Percentiles rank a stretch among this genome's conserved stretches.
Conservation (phyloP, 2,888 invertebrate species). For the Brachylomia viminalis region DNA sequence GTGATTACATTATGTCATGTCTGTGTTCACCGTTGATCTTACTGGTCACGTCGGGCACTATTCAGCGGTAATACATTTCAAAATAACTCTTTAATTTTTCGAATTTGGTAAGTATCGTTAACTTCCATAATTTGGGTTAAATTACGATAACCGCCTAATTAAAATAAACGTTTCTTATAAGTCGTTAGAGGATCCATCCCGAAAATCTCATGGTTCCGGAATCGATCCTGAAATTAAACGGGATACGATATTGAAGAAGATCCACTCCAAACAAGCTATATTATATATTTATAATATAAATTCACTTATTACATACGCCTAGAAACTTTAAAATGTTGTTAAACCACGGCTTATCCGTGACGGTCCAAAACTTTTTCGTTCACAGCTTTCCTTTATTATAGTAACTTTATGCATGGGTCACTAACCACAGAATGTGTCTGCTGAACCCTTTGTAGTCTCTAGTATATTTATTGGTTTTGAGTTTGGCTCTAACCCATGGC, state of each 20-base stretch:
- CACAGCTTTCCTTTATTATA: background rate
- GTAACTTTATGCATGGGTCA: background rate
- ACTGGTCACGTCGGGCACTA: background rate
- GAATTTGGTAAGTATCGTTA: background rate
- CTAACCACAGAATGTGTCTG: conserved; percentile 29
- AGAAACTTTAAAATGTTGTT: conserved; percentile 1
- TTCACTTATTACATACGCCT: too few relatives aligned
- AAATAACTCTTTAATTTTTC: background rate
- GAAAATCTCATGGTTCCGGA: conserved; percentile 7
- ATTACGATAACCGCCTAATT: conserved; percentile 23
- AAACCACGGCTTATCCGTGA: background rate
- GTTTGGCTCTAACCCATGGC: background rate
- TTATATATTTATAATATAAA: background rate
- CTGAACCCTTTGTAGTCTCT: conserved; percentile 15
- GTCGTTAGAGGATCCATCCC: background rate
- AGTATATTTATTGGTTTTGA: conserved; percentile 10
- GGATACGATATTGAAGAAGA: background rate
- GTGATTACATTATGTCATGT: background rate
- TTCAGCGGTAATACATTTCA: background rate
- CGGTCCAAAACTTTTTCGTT: background rate
- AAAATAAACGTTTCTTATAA: conserved; percentile 24
- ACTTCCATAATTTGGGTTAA: conserved; percentile 9
- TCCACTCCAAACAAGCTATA: background rate
- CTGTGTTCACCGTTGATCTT: background rate
- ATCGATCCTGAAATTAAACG: background rate